Conservation (phyloP, 2,888 invertebrate species). For the Pardosa pseudoannulata region DNA sequence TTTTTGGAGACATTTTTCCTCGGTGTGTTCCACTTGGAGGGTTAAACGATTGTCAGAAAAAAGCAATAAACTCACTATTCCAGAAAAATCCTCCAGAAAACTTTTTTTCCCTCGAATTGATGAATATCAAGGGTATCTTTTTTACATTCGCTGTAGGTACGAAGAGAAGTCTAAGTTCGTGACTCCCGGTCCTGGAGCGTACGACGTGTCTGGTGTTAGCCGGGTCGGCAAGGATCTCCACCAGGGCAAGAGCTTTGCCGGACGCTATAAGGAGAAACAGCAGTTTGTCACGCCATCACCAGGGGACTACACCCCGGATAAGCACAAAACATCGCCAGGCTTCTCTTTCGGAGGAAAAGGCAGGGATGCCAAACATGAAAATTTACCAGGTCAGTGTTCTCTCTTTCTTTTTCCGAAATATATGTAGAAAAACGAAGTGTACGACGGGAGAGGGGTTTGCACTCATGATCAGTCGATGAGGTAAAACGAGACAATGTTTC, state of each 20-base stretch:
- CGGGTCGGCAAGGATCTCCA: conserved; percentile 88
- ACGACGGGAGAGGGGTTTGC: no score
- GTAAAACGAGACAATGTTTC: no score
- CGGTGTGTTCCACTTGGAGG: no score
- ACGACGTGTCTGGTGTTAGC: conserved; percentile 90
- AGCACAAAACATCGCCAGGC: conserved; percentile 81
- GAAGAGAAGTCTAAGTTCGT: conserved; percentile 80
- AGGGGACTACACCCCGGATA: conserved; percentile 60
- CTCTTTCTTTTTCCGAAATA: no score
- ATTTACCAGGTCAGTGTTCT: conserved; percentile 48
- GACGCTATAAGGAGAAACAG: conserved; percentile 85
- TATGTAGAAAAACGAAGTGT: no score
- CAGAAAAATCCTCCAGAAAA: no score
- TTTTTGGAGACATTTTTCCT: no score
- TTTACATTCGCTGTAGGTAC: conserved; percentile 79
- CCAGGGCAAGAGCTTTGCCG: conserved; percentile 87
- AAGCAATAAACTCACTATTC: no score
- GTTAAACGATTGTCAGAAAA: no score
- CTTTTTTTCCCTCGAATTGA: no score
- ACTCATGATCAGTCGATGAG: no score
- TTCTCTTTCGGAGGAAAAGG: conserved; percentile 88
- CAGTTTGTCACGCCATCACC: conserved; percentile 77
- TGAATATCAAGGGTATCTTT: no score
- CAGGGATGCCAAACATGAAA: conserved; percentile 81
- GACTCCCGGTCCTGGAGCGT: conserved; percentile 93